Conservation (phyloP, 1,140 invertebrate species). For the Luehdorfia chinensis region DNA sequence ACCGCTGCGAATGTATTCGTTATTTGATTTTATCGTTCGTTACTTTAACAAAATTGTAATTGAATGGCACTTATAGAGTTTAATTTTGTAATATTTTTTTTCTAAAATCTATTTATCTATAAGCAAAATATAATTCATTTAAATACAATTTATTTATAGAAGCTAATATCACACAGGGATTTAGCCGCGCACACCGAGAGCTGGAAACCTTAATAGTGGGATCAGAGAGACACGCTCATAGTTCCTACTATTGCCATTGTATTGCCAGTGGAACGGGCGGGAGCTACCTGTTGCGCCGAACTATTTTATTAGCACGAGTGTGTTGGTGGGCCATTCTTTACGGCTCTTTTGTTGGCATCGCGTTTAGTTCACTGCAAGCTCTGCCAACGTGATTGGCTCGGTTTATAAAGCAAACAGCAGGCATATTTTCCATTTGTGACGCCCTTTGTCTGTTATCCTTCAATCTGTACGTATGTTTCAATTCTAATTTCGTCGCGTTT, state of each 20-base stretch:
- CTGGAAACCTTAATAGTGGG: conserved; percentile 7
- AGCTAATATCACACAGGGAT: too few species aligned
- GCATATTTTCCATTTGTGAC: conserved; percentile 56
- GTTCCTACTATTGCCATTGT: conserved; percentile 12
- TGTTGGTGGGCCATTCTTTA: conserved; percentile 73
- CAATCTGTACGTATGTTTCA: conserved; percentile 36
- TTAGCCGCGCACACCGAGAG: too few species aligned
- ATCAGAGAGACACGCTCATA: conserved; percentile 7
- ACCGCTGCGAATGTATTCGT: conserved; percentile 7
- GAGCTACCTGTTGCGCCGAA: conserved; percentile 67
- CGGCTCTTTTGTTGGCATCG: conserved; percentile 67
- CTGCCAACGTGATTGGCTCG: conserved; percentile 56
- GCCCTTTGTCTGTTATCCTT: conserved; percentile 41
- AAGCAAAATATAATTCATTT: not conserved
- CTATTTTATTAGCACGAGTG: conserved; percentile 72
- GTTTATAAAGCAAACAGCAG: conserved; percentile 63
- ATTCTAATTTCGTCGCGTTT: conserved; percentile 31
- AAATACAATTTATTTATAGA: not conserved
- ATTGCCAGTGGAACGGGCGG: conserved; percentile 35
- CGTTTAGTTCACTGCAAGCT: conserved; percentile 53
- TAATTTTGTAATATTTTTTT: too few species aligned
- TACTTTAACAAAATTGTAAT: conserved; percentile 9
- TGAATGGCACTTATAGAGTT: conserved; percentile 8
- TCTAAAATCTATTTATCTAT: not conserved
- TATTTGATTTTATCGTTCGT: conserved; percentile 6